Percentiles rank a stretch among this genome's conserved stretches.
These are phyloP conservation scores for Trissolcus brochymenae DNA, from an alignment of 2,888 invertebrate species.

Conservation along the genomic window DNA sequence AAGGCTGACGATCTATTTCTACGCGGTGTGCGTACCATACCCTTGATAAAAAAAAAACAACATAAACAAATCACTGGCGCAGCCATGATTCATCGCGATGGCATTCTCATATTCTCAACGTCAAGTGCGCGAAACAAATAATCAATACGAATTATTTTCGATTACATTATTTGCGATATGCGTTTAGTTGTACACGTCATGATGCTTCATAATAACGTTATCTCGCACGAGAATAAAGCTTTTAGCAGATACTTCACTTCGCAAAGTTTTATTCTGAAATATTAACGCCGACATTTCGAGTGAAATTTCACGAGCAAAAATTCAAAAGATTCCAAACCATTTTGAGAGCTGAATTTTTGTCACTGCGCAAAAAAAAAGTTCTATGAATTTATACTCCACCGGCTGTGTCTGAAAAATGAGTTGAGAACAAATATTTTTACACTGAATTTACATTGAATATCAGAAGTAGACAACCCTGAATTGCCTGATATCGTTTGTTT, in stretches of 20 bases:
- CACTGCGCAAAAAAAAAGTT: too few species aligned
- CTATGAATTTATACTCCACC: too few species aligned
- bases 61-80: conserved; percentile 16
- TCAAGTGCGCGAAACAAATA: conserved; percentile 36
- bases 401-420: too few species aligned
- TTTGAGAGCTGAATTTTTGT: too few species aligned
- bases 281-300: too few species aligned
- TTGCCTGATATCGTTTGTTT: too few species aligned
- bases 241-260: conserved; percentile 5
- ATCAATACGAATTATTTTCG: conserved; percentile 47
- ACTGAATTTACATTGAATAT: too few species aligned
- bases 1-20: conserved; percentile 18
- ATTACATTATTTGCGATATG: conserved; percentile 18
- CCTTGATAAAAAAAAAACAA: conserved; percentile 22
- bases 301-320: too few species aligned
- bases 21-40: conserved; percentile 5
- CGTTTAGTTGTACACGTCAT: conserved; percentile 8
- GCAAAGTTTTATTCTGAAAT: too few species aligned
- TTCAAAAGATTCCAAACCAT: too few species aligned
- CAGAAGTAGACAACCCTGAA: too few species aligned
- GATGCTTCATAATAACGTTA: not conserved
- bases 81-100: conserved; percentile 22
- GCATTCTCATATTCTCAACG: conserved; percentile 4
- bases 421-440: too few species aligned
- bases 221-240: conserved; percentile 10